A percentile compares a stretch with the other conserved stretches of the same genome.
Evolutionary conservation across 2,113 vertebrate species (phyloP).

Genomic region (Callospermophilus lateralis): DNA sequence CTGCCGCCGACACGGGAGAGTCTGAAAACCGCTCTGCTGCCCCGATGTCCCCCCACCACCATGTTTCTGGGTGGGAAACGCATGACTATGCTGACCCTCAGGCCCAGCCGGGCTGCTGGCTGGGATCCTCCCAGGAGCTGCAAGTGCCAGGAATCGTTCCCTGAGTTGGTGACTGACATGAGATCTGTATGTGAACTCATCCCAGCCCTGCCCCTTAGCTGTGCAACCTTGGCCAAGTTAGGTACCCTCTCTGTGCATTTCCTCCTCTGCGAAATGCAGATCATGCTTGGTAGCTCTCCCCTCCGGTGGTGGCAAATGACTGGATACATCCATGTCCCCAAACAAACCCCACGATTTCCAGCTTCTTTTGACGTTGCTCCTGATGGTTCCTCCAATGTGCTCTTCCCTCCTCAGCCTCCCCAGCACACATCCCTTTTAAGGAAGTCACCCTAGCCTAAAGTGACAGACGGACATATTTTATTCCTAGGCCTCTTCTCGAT

Average conservation of each 20-base stretch:
- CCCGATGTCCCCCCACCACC: accelerated
- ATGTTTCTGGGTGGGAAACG: neutral
- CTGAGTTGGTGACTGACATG: neutral
- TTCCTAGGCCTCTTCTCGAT: neutral
- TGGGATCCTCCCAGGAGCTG: neutral
- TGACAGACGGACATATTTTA: accelerated
- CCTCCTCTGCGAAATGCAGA: neutral
- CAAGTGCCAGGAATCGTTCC: neutral
- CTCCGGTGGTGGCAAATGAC: neutral
- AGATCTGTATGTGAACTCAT: neutral
- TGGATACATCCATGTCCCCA: neutral
- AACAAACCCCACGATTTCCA: neutral
- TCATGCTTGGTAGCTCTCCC: neutral
- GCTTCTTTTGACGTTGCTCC: neutral
- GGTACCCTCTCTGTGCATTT: neutral
- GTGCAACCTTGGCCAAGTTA: neutral
- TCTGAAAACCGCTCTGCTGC: neutral
- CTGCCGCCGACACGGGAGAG: neutral
- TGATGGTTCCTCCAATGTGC: neutral
- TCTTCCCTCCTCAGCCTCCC: neutral
- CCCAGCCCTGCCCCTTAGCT: neutral
- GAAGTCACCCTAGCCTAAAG: neutral
- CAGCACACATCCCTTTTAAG: too few species aligned
- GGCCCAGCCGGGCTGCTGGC: neutral
- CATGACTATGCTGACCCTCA: accelerated